phyloP scores from a whole-genome alignment of 2,888 invertebrate genomes.

The Parnassius smintheus region DNA sequence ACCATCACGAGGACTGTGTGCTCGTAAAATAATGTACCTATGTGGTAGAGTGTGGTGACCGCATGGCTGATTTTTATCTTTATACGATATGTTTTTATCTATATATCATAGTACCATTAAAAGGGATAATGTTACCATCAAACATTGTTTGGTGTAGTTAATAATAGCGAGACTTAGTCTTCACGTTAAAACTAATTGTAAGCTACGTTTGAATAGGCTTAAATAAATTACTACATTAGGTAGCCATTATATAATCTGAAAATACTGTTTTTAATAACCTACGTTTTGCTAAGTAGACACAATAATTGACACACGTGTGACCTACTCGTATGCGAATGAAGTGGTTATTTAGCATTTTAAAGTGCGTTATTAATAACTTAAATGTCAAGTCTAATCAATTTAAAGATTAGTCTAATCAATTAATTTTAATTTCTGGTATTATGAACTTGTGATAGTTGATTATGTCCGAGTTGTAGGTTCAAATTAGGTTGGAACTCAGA shows the following conservation, averaged over 20 bases:
- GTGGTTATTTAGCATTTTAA: background rate
- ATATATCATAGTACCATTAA: too few species aligned
- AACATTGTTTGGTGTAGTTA: too few species aligned
- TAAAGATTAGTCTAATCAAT: background rate
- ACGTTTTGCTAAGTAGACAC: slow-evolving; percentile 1
- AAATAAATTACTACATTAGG: background rate
- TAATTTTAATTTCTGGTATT: background rate
- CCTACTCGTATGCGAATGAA: slow-evolving; percentile 1
- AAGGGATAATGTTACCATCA: too few species aligned
- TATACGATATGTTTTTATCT: too few species aligned
- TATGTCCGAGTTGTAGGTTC: too few species aligned
- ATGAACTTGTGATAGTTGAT: background rate
- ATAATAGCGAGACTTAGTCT: background rate
- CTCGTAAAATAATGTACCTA: too few species aligned
- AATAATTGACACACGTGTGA: slow-evolving; percentile 3
- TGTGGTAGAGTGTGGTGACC: too few species aligned
- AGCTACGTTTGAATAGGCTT: background rate
- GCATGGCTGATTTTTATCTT: too few species aligned
- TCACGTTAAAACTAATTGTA: background rate
- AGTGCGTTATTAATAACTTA: background rate
- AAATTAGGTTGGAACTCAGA: too few species aligned
- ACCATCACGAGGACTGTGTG: too few species aligned
- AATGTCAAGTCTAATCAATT: background rate
- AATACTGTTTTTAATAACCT: background rate
- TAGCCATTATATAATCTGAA: background rate